These are phyloP conservation scores for Hucho hucho DNA, from an alignment of 2,113 vertebrate species.

Conservation along the genomic window DNA sequence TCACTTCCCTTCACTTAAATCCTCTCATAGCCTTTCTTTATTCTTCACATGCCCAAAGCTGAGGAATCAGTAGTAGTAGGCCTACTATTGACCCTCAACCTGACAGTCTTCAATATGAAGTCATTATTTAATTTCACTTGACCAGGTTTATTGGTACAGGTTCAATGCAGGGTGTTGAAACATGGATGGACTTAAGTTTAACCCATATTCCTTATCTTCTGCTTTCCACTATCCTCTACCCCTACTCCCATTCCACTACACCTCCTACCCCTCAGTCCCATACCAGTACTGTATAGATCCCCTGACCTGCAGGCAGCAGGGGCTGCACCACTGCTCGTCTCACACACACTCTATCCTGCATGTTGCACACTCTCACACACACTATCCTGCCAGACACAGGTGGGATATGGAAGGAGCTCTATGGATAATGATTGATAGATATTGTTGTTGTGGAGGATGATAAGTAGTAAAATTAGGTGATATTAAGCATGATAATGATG, in stretches of 20 bases:
- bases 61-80: background rate
- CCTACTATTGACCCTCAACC: background rate
- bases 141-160: no score
- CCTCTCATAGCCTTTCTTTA: no score
- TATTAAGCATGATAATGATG: background rate
- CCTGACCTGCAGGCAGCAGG: conserved; percentile 65
- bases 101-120: background rate
- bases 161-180: background rate
- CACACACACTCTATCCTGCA: background rate
- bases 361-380: no score
- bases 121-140: background rate
- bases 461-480: background rate
- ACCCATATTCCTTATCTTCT: background rate
- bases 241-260: background rate
- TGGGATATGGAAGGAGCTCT: background rate
- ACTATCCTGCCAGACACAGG: background rate
- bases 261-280: background rate
- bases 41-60: background rate
- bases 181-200: background rate
- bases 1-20: no score
- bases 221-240: background rate
- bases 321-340: conserved; percentile 41
- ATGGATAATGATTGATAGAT: conserved; percentile 6
- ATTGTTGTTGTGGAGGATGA: conserved; percentile 5
- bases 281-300: conserved; percentile 23